Percentiles rank a stretch among this genome's conserved stretches.
Conservation (phyloP, 2,113 vertebrate genomes). For the Syngnathus floridae region DNA sequence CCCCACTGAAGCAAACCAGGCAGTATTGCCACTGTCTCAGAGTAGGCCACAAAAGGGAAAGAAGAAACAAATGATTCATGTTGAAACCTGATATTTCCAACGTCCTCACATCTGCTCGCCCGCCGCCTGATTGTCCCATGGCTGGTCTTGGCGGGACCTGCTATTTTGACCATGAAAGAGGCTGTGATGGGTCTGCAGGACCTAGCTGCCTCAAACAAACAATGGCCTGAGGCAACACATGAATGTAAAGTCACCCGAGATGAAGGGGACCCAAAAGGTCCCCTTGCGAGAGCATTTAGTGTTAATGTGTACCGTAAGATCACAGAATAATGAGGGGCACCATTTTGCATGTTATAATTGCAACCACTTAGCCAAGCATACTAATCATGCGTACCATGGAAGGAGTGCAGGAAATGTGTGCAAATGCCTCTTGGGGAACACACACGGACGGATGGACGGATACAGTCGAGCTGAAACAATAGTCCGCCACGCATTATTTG, state of each 20-base stretch:
- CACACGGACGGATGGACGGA: too few species aligned
- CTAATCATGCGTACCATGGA: neutral
- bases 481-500: too few species aligned
- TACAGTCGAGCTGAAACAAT: too few species aligned
- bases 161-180: slow-evolving; percentile 19
- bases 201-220: slow-evolving; percentile 12
- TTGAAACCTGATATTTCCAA: neutral
- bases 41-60: too few species aligned
- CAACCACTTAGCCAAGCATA: slow-evolving; percentile 28
- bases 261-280: slow-evolving; percentile 38
- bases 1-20: slow-evolving; percentile 31
- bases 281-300: neutral
- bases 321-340: slow-evolving; percentile 39
- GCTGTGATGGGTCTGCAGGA: slow-evolving; percentile 22
- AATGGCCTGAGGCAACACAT: slow-evolving; percentile 9
- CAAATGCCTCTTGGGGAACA: neutral
- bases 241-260: slow-evolving; percentile 35
- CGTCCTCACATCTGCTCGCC: neutral
- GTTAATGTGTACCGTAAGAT: slow-evolving; percentile 26
- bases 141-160: slow-evolving; percentile 2
- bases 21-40: neutral
- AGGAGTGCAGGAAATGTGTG: neutral
- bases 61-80: neutral
- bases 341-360: slow-evolving; percentile 49
- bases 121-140: slow-evolving; percentile 4